Percentiles rank a stretch among this genome's conserved stretches.
Evolutionary conservation across 2,888 invertebrate species (phyloP).

Genomic region (Hirtodrosophila alboralis): DNA sequence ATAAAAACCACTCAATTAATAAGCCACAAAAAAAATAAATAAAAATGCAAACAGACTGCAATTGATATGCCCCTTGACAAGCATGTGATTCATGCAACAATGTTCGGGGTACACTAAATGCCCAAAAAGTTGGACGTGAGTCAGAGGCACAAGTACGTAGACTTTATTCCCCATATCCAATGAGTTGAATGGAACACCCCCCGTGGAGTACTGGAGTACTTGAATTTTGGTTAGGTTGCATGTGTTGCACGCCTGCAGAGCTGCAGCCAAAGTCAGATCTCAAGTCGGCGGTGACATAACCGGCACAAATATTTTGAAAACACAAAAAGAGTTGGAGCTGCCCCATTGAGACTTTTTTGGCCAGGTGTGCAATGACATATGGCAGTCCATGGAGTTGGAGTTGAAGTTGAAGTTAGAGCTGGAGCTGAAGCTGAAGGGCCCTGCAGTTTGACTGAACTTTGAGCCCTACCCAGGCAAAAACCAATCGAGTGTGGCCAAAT

Average conservation of each 20-base stretch:
- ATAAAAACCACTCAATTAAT: constrained; percentile 40
- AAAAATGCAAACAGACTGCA: constrained; percentile 26
- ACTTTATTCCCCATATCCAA: constrained; percentile 22
- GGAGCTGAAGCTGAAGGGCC: constrained; percentile 12
- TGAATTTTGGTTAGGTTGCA: constrained; percentile 3
- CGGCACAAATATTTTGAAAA: constrained; percentile 59
- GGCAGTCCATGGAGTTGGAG: not conserved
- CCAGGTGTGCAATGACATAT: constrained; percentile 57
- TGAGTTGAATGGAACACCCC: constrained; percentile 40
- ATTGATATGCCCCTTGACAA: constrained; percentile 40
- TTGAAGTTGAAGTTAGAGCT: constrained; percentile 1
- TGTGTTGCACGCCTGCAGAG: no score
- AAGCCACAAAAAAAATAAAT: no score
- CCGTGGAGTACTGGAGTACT: constrained; percentile 37
- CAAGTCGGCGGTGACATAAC: constrained; percentile 57
- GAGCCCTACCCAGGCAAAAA: constrained; percentile 35
- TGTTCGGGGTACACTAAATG: no score
- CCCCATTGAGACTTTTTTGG: not conserved
- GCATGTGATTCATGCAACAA: constrained; percentile 54
- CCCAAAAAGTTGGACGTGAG: constrained; percentile 36
- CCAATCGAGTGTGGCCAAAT: constrained; percentile 71
- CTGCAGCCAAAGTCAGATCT: constrained; percentile 9
- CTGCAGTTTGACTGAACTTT: constrained; percentile 43
- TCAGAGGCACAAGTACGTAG: constrained; percentile 34
- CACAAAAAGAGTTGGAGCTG: constrained; percentile 25